A percentile compares a stretch with the other conserved stretches of the same genome.
Evolutionary conservation across 1,140 invertebrate genomes (phyloP).

Genomic region (Psix sp.): DNA sequence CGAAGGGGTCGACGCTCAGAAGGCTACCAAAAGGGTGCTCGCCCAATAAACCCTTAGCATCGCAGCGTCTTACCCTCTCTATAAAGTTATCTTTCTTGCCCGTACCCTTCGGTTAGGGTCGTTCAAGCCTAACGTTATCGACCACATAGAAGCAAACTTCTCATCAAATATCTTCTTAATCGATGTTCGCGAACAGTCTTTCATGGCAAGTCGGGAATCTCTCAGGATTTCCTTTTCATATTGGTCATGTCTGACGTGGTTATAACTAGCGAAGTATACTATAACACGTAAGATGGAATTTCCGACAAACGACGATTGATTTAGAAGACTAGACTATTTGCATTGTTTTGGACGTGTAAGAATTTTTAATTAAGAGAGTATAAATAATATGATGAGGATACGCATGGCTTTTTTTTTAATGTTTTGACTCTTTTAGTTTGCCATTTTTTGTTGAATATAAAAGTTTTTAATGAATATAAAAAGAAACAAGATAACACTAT

Average conservation of each 20-base stretch:
- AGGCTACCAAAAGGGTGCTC: conserved; percentile 68
- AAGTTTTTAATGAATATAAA: too few species aligned
- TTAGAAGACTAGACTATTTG: too few species aligned
- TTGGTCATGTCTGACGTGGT: neutral
- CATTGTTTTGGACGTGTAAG: too few species aligned
- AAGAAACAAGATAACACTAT: too few species aligned
- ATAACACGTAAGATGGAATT: too few species aligned
- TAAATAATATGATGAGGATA: too few species aligned
- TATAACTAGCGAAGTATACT: too few species aligned
- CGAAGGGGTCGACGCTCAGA: conserved; percentile 61
- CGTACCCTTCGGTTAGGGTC: conserved; percentile 68
- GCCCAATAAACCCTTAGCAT: conserved; percentile 76
- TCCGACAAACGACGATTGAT: too few species aligned
- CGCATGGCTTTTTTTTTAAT: too few species aligned
- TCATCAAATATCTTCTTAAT: conserved; percentile 61
- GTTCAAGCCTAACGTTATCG: conserved; percentile 71
- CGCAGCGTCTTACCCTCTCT: conserved; percentile 74
- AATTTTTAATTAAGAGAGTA: too few species aligned
- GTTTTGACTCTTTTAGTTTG: too few species aligned
- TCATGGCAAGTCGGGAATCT: conserved; percentile 30
- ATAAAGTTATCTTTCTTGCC: conserved; percentile 78
- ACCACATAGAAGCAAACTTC: conserved; percentile 65
- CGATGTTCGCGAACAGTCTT: conserved; percentile 58
- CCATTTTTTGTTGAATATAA: too few species aligned
- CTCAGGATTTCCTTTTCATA: neutral